These are phyloP conservation scores for Silurus aristotelis DNA, from an alignment of 2,797 vertebrate species.

Conservation along the genomic window DNA sequence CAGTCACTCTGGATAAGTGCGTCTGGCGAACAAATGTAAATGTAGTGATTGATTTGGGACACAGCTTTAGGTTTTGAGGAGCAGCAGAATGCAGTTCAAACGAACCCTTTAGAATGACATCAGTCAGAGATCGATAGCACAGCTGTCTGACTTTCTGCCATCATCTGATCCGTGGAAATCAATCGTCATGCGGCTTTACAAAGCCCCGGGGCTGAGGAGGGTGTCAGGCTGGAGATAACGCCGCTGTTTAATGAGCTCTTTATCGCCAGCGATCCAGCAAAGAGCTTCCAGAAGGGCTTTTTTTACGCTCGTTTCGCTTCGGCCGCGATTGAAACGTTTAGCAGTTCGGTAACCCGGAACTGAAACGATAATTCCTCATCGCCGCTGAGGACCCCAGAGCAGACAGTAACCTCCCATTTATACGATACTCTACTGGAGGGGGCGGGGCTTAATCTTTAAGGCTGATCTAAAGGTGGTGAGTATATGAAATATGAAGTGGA, in stretches of 20 bases:
- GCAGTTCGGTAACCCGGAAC: not conserved
- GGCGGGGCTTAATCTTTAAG: too few relatives aligned
- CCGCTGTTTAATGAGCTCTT: constrained; percentile 7
- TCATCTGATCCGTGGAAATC: constrained; percentile 21
- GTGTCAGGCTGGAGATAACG: constrained; percentile 33
- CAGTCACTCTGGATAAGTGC: too few relatives aligned
- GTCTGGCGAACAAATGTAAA: too few relatives aligned
- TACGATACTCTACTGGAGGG: too few relatives aligned
- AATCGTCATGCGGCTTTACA: not conserved
- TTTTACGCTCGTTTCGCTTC: not conserved
- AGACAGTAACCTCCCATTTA: too few relatives aligned
- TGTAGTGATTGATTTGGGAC: too few relatives aligned
- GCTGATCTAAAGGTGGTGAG: too few relatives aligned
- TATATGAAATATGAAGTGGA: too few relatives aligned
- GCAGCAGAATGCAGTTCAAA: not conserved
- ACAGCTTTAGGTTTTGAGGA: not conserved
- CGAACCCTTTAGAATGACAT: not conserved
- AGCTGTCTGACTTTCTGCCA: not conserved
- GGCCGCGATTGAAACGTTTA: not conserved
- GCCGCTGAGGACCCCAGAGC: too few relatives aligned
- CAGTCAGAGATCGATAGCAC: not conserved
- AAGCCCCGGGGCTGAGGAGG: not conserved
- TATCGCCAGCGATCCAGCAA: not conserved
- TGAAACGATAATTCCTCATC: not conserved
- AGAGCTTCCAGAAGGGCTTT: not conserved